Evolutionary conservation across 2,113 vertebrate species (phyloP).

Genomic region (Etheostoma cragini): DNA sequence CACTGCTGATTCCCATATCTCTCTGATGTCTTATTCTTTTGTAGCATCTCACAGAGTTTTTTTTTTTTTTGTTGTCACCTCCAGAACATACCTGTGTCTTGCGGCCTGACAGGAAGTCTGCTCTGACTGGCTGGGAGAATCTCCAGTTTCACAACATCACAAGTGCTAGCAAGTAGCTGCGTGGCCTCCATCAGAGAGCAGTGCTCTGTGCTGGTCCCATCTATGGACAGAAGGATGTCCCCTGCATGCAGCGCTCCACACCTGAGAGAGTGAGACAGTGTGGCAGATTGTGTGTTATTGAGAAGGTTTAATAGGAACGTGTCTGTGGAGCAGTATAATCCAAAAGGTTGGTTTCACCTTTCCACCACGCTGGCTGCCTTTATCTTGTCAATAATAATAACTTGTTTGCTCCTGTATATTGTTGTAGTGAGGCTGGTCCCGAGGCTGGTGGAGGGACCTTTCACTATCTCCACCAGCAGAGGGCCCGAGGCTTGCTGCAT

Average conservation of each 20-base stretch:
- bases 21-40: neutral
- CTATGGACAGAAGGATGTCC: conserved; percentile 94
- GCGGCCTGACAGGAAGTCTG: conserved; percentile 86
- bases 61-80: neutral
- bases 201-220: conserved; percentile 93
- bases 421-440: conserved; percentile 90
- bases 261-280: conserved; percentile 72
- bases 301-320: neutral
- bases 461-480: conserved; percentile 93
- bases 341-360: conserved; percentile 85
- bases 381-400: conserved; percentile 95
- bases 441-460: conserved; percentile 87
- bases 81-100: conserved; percentile 89
- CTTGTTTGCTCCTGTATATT: conserved; percentile 90
- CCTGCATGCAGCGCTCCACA: conserved; percentile 91
- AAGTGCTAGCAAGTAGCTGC: conserved; percentile 90
- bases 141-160: conserved; percentile 91
- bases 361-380: conserved; percentile 95
- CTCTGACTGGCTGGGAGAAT: conserved; percentile 90
- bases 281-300: neutral
- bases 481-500: conserved; percentile 92
- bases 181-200: conserved; percentile 95
- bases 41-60: neutral
- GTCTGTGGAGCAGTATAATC: neutral
- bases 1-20: neutral